A percentile compares a stretch with the other conserved stretches of the same genome.
Evolutionary conservation across 2,888 invertebrate species (phyloP).

Genomic region (Cryptus viduatorius): DNA sequence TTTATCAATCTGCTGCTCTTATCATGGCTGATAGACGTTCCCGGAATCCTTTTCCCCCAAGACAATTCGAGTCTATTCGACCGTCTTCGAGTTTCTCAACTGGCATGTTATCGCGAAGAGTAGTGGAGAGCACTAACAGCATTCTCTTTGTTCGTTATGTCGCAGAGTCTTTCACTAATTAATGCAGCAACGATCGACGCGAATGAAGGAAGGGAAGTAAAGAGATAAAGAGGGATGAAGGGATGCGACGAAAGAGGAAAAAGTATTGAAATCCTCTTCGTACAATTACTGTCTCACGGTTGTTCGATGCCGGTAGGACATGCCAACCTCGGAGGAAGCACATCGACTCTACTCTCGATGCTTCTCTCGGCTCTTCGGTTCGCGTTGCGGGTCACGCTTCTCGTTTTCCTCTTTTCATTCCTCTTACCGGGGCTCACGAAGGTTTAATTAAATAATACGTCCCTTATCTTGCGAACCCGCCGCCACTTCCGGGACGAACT

Average conservation of each 20-base stretch:
- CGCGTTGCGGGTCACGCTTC: conserved; percentile 29
- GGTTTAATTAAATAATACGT: conserved; percentile 74
- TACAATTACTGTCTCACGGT: conserved; percentile 62
- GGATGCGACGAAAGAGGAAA: conserved; percentile 12
- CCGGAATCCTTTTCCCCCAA: not conserved
- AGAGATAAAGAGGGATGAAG: conserved; percentile 48
- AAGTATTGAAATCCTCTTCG: conserved; percentile 62
- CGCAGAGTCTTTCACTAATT: conserved; percentile 59
- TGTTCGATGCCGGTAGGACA: conserved; percentile 31
- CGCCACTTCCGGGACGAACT: conserved; percentile 6
- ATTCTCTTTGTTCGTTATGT: conserved; percentile 41
- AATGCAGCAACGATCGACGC: conserved; percentile 56
- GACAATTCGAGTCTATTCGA: not conserved
- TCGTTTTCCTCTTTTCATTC: conserved; percentile 14
- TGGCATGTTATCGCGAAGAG: not conserved
- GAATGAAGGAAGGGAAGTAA: conserved; percentile 18
- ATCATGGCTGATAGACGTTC: not conserved
- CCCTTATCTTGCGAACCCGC: conserved; percentile 40
- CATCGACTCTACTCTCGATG: conserved; percentile 26
- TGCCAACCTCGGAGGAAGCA: conserved; percentile 13
- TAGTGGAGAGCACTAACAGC: not conserved
- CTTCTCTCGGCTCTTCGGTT: conserved; percentile 37
- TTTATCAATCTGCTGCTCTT: not conserved
- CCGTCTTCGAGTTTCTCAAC: not conserved
- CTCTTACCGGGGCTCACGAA: conserved; percentile 36